Conservation (phyloP, 2,113 vertebrate species). For the Podilymbus podiceps region DNA sequence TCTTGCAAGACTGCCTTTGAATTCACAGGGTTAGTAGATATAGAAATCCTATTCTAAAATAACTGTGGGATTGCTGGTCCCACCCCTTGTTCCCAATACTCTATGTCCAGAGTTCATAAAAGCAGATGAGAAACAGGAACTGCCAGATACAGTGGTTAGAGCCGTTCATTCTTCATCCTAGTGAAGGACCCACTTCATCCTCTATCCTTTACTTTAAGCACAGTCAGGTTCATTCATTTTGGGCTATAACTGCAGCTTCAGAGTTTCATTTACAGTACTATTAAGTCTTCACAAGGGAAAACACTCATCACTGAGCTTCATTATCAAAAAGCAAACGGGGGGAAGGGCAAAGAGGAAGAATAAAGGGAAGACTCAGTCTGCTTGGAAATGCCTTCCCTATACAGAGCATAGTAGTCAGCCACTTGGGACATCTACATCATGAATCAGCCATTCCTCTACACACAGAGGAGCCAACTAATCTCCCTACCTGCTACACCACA, state of each 20-base stretch:
- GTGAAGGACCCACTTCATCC: not conserved
- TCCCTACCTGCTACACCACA: not conserved
- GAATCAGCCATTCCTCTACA: not conserved
- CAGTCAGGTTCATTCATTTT: not conserved
- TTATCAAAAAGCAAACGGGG: not conserved
- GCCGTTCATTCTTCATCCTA: not conserved
- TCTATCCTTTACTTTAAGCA: not conserved
- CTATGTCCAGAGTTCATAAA: not conserved
- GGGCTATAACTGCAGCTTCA: not conserved
- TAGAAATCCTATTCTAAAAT: not conserved
- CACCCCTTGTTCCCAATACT: not conserved
- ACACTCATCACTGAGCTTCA: not conserved
- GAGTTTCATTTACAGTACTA: not conserved
- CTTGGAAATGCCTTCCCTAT: not conserved
- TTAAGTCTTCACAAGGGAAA: not conserved
- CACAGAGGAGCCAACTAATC: not conserved
- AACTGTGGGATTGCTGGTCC: not conserved
- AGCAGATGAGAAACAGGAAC: not conserved
- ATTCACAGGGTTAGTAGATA: not conserved
- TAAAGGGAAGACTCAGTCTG: not conserved
- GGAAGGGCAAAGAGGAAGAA: not conserved
- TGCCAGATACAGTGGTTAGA: not conserved
- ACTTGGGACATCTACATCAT: not conserved
- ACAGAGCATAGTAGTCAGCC: not conserved
- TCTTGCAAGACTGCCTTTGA: not conserved